These are phyloP conservation scores for Apis dorsata DNA, from an alignment of 1,140 invertebrate genomes.

Conservation along the genomic window DNA sequence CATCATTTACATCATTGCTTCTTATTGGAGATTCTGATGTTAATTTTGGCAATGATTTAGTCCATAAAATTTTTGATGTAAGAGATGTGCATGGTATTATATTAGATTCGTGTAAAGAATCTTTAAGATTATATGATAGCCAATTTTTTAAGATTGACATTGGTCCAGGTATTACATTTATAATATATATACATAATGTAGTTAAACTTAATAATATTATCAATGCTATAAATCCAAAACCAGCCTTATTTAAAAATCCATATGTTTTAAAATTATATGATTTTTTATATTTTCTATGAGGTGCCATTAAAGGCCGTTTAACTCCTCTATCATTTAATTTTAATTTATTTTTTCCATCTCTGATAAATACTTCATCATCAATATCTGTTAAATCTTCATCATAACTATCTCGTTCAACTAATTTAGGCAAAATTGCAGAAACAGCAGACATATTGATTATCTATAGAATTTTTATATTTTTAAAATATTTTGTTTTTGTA, in stretches of 20 bases:
- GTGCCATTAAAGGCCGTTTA: conserved; percentile 88
- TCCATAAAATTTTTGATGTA: conserved; percentile 86
- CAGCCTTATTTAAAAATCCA: conserved; percentile 80
- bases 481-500: not conserved
- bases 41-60: conserved; percentile 86
- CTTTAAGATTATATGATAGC: conserved; percentile 72
- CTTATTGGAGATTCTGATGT: conserved; percentile 88
- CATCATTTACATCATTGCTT: conserved; percentile 87
- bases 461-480: conserved; percentile 16
- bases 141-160: conserved; percentile 82
- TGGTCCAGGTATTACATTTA: conserved; percentile 84
- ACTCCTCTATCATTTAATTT: conserved; percentile 85
- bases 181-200: conserved; percentile 82
- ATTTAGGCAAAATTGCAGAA: conserved; percentile 68
- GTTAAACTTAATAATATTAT: conserved; percentile 83
- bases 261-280: conserved; percentile 77
- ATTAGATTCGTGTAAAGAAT: conserved; percentile 64
- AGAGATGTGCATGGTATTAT: conserved; percentile 86
- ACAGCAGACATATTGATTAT: conserved; percentile 51
- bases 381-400: conserved; percentile 85
- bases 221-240: conserved; percentile 83
- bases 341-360: conserved; percentile 84
- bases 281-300: conserved; percentile 82
- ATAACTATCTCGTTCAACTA: conserved; percentile 77
- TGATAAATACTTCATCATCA: conserved; percentile 89